Conservation (phyloP, 2,797 vertebrate species). For the Alosa sapidissima region DNA sequence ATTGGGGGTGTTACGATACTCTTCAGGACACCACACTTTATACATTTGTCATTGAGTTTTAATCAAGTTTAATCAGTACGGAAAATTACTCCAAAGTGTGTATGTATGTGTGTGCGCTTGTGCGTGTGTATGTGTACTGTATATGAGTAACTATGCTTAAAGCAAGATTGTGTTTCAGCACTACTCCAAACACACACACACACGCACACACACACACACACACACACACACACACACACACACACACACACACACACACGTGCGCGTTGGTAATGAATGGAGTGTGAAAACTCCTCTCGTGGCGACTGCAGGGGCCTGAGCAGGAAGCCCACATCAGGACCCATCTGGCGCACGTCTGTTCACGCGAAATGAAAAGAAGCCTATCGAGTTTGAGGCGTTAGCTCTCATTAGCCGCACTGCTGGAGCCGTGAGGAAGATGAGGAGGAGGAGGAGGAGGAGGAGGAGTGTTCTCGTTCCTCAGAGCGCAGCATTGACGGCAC, state of each 20-base stretch:
- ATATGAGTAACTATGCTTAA: background rate
- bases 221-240: background rate
- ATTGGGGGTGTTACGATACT: too few species aligned
- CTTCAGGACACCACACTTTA: too few species aligned
- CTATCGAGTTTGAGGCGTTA: background rate
- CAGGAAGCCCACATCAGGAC: slow-evolving; percentile 4
- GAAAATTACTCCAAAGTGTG: too few species aligned
- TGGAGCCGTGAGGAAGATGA: background rate
- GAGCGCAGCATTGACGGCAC: background rate
- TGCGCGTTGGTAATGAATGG: background rate
- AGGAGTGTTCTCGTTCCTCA: background rate
- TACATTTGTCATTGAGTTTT: too few species aligned
- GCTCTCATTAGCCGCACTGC: background rate
- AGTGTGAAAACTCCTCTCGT: background rate
- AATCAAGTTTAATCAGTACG: too few species aligned
- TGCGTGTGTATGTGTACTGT: background rate
- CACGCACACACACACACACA: background rate
- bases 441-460: background rate
- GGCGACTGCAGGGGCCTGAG: background rate
- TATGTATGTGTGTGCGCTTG: background rate
- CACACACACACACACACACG: background rate
- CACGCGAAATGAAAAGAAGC: background rate
- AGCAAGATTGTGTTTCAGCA: background rate
- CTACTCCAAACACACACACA: background rate
- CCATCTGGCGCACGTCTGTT: background rate